Conservation (phyloP, 2,113 vertebrate species). For the Cephalopterus ornatus region DNA sequence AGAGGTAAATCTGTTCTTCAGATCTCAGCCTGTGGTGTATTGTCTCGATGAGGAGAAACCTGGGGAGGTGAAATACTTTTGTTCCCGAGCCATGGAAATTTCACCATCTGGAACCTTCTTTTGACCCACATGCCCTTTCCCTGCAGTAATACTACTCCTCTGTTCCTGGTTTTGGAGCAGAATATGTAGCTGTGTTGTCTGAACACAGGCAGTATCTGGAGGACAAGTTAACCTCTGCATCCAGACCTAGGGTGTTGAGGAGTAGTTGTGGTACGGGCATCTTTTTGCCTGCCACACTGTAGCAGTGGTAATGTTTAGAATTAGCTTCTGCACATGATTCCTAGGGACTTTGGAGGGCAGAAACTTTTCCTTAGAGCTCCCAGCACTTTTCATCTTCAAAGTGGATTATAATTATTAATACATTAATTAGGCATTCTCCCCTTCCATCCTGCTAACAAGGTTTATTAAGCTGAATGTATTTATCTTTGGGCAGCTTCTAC, state of each 20-base stretch:
- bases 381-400: conserved; percentile 55
- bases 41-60: neutral
- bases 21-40: neutral
- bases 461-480: conserved; percentile 65
- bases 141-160: neutral
- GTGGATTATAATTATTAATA: conserved; percentile 42
- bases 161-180: neutral
- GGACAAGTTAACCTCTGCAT: neutral
- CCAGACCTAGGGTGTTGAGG: neutral
- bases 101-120: neutral
- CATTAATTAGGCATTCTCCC: conserved; percentile 49
- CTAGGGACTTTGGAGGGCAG: conserved; percentile 8
- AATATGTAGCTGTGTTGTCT: neutral
- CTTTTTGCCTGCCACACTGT: neutral
- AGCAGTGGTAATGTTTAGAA: neutral
- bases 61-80: neutral
- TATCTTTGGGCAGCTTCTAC: conserved; percentile 57
- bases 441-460: conserved; percentile 52
- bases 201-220: neutral
- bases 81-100: neutral
- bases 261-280: neutral
- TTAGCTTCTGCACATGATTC: neutral
- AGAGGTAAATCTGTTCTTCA: neutral
- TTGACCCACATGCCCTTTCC: neutral
- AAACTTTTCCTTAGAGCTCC: conserved; percentile 5